These are phyloP conservation scores for Caracal caracal DNA, from an alignment of 2,113 vertebrate genomes.

Conservation along the genomic window DNA sequence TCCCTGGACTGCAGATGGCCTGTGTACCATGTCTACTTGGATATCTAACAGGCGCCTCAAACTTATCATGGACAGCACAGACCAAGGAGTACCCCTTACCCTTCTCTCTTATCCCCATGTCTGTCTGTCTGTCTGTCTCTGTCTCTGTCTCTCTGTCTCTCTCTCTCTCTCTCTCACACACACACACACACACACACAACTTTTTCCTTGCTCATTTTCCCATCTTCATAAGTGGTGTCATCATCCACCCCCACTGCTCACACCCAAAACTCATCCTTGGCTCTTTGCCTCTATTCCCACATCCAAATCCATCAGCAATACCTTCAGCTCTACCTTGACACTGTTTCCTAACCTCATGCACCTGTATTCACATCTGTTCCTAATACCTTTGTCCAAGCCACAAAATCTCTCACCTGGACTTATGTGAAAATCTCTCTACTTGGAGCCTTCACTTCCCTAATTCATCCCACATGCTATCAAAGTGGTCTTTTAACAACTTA, in stretches of 20 bases:
- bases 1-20: not conserved
- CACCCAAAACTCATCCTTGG: not conserved
- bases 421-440: not conserved
- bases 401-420: not conserved
- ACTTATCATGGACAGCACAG: not conserved
- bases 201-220: not conserved
- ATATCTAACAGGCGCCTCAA: not conserved
- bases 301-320: not conserved
- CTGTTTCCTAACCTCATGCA: not conserved
- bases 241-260: not conserved
- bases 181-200: not conserved
- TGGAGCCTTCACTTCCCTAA: not conserved
- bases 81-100: not conserved
- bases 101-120: no score
- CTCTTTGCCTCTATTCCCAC: not conserved
- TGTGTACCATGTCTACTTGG: not conserved
- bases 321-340: not conserved
- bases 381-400: not conserved
- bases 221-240: not conserved
- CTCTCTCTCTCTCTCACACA: not conserved
- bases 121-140: not conserved
- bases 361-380: not conserved
- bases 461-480: not conserved
- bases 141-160: not conserved
- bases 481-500: not conserved